Base-by-base conservation (phyloP, 2,888 invertebrate genomes). In the Eilema griseolum region DNA sequence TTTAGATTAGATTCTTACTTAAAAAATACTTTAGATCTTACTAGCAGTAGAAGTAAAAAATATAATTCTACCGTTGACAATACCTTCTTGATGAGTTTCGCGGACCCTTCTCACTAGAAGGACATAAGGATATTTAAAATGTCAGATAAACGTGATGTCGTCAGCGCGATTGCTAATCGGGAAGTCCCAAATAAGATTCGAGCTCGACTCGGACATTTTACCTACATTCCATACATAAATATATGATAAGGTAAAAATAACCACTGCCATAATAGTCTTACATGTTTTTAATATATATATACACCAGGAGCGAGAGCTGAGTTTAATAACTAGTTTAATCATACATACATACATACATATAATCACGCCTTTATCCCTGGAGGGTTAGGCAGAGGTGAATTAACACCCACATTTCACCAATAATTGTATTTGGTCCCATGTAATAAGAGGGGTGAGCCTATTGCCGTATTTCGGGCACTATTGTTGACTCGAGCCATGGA, bases 121-220 rank as follows among this genome's bases (percentile, higher is more conserved):
- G 52, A 52, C 8, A 52, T 52, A 52, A n/a, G 52, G 14, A 16
- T 46, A 46, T 46, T 46, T 52, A 10, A 52, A 52, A 52, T 52
- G 52, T 52, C 12, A n/a, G 16, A 33, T 61, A 23, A 24, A 10
- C 14, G 23, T 37, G 10, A 24, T 62, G 61, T 37, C 62, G 37
- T 62, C 37, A 23, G 37, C 10, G 16, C 37, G 37, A 37, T 37
- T 62, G 37, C 62, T 62, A 62, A 37, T 62, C 24, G 62, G 37
- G 16, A 62, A 62, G 14, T 23, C 62, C 62, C 62, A 37, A n/a
- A 33, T 62, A 24, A 62, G 16, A 62, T 62, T 24, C 16, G 37
- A 37, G 37, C 33, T 14, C 37, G 23, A 5, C 16, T 24, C 24
- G 37, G 24, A 37, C 5, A 14, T 24, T 24, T 31, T 37, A 16